A percentile compares a stretch with the other conserved stretches of the same genome.
Evolutionary conservation across 37 sponge, comb jelly and placozoan genomes (phyloP).

Genomic region (Theonella swinhoei): DNA sequence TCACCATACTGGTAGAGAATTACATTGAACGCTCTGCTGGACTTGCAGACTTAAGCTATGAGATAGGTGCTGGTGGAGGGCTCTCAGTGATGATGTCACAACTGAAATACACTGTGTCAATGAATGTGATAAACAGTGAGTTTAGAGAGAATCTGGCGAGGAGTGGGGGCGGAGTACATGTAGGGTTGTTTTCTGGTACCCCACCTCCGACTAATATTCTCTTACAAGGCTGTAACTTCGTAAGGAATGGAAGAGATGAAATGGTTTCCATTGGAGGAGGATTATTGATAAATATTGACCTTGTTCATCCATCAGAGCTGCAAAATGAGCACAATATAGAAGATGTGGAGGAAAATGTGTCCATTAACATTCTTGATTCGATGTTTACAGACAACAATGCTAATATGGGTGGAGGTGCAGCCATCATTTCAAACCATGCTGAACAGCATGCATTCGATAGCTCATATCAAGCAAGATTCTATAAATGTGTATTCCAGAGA

Average conservation of each 20-base stretch:
- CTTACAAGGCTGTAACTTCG: background rate
- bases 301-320: background rate
- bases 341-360: background rate
- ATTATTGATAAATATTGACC: background rate
- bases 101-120: conserved; percentile 4
- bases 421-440: background rate
- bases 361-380: background rate
- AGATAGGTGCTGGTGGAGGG: conserved; percentile 47
- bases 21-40: background rate
- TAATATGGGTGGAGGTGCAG: background rate
- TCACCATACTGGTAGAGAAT: background rate
- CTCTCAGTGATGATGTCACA: conserved; percentile 44
- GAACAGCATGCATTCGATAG: background rate
- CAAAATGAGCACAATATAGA: background rate
- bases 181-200: background rate
- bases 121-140: background rate
- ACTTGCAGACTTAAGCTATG: conserved; percentile 2
- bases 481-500: conserved; percentile 7
- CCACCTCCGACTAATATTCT: background rate
- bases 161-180: conserved; percentile 10
- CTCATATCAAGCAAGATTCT: background rate
- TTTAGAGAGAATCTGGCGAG: conserved; percentile 15
- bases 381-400: conserved; percentile 1
- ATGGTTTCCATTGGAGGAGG: conserved; percentile 1
- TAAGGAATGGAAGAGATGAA: background rate